phyloP scores from a whole-genome alignment of 1,140 invertebrate genomes.

The Elysia chlorotica region DNA sequence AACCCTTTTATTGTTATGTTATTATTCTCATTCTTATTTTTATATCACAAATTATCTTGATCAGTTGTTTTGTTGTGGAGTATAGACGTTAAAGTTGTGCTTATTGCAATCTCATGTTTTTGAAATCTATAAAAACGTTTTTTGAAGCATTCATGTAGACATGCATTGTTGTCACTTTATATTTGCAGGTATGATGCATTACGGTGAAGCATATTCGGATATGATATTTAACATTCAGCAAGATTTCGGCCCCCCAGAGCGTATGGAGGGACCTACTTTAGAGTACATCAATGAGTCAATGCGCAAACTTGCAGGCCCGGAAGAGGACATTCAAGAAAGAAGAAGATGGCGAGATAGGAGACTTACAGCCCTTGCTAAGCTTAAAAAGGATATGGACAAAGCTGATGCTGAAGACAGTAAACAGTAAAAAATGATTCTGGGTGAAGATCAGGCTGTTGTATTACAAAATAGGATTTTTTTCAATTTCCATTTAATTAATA shows the following conservation, averaged over 20 bases:
- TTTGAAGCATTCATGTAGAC: no score
- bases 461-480: no score
- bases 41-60: no score
- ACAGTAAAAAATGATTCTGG: neutral
- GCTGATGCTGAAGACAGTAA: neutral
- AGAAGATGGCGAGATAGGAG: conserved; percentile 84
- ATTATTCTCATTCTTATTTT: no score
- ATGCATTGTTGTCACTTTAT: no score
- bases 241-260: conserved; percentile 28
- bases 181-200: conserved; percentile 74
- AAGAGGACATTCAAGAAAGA: conserved; percentile 18
- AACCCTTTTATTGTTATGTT: no score
- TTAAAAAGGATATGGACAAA: conserved; percentile 75
- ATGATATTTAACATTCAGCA: conserved; percentile 39
- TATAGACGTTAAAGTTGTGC: no score
- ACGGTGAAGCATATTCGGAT: conserved; percentile 72
- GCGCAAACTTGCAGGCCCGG: conserved; percentile 67
- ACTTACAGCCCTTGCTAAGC: conserved; percentile 78
- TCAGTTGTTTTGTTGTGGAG: no score
- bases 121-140: no score
- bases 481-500: neutral
- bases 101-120: no score
- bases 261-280: conserved; percentile 35
- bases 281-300: conserved; percentile 40
- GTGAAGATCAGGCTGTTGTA: neutral